These are phyloP conservation scores for Chymomyza amoena DNA, from an alignment of 2,888 invertebrate genomes.

Conservation along the genomic window DNA sequence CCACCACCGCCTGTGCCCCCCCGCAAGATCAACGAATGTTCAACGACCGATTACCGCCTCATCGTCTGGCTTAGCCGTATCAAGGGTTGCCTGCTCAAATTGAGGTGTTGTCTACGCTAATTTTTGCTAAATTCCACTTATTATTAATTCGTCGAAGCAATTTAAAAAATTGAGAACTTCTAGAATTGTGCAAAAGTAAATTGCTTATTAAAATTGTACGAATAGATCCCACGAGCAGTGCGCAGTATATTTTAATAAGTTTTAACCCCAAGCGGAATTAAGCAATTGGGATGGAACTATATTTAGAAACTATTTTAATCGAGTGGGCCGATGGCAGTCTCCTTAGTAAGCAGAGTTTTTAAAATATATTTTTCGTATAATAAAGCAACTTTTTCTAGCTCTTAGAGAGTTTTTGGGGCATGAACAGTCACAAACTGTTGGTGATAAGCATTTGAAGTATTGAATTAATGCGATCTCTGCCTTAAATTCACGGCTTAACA, in stretches of 20 bases:
- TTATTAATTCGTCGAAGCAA: conserved; percentile 6
- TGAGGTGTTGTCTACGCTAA: conserved; percentile 8
- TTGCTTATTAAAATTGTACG: not conserved
- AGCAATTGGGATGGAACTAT: not conserved
- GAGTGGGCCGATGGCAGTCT: too few species aligned
- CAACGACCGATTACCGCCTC: conserved; percentile 18
- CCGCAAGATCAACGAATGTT: not conserved
- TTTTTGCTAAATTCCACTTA: not conserved
- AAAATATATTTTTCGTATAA: too few species aligned
- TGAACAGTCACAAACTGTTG: too few species aligned
- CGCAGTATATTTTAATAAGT: not conserved
- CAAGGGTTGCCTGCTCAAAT: not conserved
- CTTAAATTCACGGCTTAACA: too few species aligned
- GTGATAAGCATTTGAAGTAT: too few species aligned
- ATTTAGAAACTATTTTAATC: too few species aligned
- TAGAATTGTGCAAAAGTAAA: not conserved
- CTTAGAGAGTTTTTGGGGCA: too few species aligned
- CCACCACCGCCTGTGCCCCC: conserved; percentile 8
- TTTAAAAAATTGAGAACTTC: not conserved
- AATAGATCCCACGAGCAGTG: not conserved
- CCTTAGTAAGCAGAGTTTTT: too few species aligned
- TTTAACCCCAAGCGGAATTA: not conserved
- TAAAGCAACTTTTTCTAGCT: too few species aligned
- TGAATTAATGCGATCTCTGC: too few species aligned
- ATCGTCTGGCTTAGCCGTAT: not conserved